Conservation (phyloP, 2,113 vertebrate genomes). For the Corythoichthys intestinalis region DNA sequence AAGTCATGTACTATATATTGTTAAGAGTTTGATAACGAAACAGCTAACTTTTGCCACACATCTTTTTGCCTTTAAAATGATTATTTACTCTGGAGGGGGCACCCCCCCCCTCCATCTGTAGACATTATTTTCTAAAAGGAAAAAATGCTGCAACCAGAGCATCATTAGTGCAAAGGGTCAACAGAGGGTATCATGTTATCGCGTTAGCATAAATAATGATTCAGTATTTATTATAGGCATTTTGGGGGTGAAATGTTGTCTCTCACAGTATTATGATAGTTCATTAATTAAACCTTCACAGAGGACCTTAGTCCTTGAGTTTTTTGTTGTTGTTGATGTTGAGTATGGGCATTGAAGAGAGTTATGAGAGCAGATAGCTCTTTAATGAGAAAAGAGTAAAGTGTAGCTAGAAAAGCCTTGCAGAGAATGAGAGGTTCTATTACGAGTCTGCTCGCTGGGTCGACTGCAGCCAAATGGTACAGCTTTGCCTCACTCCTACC, state of each 20-base stretch:
- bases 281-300: background rate
- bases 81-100: constrained; percentile 3
- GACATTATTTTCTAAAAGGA: constrained; percentile 14
- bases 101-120: constrained; percentile 11
- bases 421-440: background rate
- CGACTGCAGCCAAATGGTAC: background rate
- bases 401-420: background rate
- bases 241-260: background rate
- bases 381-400: constrained; percentile 6
- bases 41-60: constrained; percentile 14
- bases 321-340: constrained; percentile 5
- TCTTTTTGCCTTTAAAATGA: background rate
- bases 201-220: background rate
- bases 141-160: background rate
- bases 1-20: constrained; percentile 4
- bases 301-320: background rate
- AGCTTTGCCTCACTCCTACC: constrained; percentile 1
- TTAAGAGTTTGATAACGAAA: background rate
- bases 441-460: constrained; percentile 1
- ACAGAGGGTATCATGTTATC: background rate
- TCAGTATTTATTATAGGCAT: background rate
- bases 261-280: background rate
- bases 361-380: background rate
- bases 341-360: constrained; percentile 18
- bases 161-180: background rate